Conservation (phyloP, 2,113 vertebrate genomes). For the Balaenoptera acutorostrata region DNA sequence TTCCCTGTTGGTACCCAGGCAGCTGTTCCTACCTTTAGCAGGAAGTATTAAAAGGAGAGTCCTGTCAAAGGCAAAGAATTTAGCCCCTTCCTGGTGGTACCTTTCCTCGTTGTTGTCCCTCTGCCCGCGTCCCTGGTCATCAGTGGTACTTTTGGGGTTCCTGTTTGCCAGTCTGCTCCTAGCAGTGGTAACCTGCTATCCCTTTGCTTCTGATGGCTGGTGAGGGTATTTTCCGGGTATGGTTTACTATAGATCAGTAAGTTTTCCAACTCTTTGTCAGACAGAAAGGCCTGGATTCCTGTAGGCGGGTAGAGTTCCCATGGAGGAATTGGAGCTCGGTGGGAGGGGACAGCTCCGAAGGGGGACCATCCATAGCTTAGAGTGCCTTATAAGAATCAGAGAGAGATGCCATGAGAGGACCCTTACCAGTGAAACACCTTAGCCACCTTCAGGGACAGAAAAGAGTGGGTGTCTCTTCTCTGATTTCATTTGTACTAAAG, state of each 20-base stretch:
- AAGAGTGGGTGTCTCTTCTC: neutral
- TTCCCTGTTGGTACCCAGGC: neutral
- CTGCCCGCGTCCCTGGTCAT: neutral
- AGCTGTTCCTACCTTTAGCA: neutral
- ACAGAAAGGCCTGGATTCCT: neutral
- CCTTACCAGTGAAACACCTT: neutral
- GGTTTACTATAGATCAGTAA: neutral
- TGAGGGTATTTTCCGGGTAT: neutral
- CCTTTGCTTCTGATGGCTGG: neutral
- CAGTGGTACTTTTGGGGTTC: neutral
- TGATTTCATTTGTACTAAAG: neutral
- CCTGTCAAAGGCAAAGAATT: neutral
- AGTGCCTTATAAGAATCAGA: neutral
- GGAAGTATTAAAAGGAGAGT: neutral
- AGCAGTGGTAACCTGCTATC: neutral
- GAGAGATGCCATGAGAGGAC: neutral
- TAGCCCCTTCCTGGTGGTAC: neutral
- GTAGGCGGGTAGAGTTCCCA: neutral
- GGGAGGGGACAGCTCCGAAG: neutral
- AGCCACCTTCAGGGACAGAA: neutral
- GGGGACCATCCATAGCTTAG: neutral
- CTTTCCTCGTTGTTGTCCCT: neutral
- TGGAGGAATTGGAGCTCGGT: neutral
- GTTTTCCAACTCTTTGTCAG: neutral
- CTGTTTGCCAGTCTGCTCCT: neutral